Evolutionary conservation across 2,797 vertebrate species (phyloP).

Genomic region (Peromyscus attwateri): DNA sequence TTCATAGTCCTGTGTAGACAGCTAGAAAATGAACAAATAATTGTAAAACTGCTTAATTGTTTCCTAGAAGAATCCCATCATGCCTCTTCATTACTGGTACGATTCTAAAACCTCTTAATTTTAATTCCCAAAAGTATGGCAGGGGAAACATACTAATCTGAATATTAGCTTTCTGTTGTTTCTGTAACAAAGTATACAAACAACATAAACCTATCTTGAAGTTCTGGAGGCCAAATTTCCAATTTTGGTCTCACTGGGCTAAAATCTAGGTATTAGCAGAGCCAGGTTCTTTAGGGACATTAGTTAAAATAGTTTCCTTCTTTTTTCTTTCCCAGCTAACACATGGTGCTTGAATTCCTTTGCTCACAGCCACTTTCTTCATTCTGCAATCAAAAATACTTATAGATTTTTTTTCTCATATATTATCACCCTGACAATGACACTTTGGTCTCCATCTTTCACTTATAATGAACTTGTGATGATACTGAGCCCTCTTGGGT

Average conservation of each 20-base stretch:
- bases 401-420: background rate
- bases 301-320: background rate
- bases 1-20: background rate
- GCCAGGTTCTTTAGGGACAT: background rate
- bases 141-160: background rate
- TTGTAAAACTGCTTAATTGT: constrained; percentile 6
- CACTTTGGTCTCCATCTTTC: background rate
- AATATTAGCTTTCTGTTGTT: background rate
- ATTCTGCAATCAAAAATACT: background rate
- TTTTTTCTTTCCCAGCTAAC: background rate
- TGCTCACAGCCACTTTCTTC: background rate
- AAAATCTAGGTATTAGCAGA: background rate
- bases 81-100: background rate
- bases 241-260: background rate
- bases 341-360: background rate
- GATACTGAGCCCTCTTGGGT: background rate
- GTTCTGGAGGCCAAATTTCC: background rate
- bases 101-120: constrained; percentile 14
- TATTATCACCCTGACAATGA: background rate
- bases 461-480: constrained; percentile 12
- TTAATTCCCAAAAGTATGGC: background rate
- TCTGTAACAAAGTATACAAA: constrained; percentile 8
- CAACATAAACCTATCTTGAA: background rate
- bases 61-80: background rate
- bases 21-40: background rate